Base-by-base conservation (phyloP, 2,113 vertebrate species). In the Scalopus aquaticus region DNA sequence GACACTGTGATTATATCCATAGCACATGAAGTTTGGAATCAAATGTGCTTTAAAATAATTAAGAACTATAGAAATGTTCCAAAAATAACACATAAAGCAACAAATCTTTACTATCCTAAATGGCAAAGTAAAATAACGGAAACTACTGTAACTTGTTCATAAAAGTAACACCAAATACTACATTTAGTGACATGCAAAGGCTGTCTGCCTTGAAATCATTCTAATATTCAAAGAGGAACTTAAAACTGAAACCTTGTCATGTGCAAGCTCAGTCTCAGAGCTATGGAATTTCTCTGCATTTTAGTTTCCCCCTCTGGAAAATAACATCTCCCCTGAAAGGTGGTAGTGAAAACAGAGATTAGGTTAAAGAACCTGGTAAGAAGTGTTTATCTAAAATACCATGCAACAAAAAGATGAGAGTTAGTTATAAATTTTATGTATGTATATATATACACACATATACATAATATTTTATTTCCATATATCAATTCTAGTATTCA, bases 21-120 rank as follows among this genome's bases (percentile, higher is more conserved):
- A 49, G 0, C 37, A 20, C 3, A 7, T 13, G 39, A 72, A 64
- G 4, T 65, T 49, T 58, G 46, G 12, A 95, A 56, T 90, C 46
- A 73, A 94, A 64, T 90, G 19, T 24, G 37, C 62, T 86, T 67
- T 39, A 65, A 82, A 91, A 67, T 73, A 84, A 72, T 91, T 67
- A 91, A 11, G 22, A 73, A 54, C 0, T 39, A 7, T 32, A 78
- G 13, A 92, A 91, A 83, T 80, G 8, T 73, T 84, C 6, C 42
- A 62, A 81, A 88, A 93, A 51, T 90, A 84, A 78, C 28, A 83
- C 22, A 69, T 5, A 86, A 67, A 77, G 37, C 49, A 85, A 93
- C 15, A 74, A 67, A 80, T 0, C 37, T 46, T 70, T 58, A 30
- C 56, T 32, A 13, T 67, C 46, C 37, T 32, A 4, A n/a, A 79